Percentiles rank a stretch among this genome's conserved stretches.
phyloP scores from a whole-genome alignment of 2,888 invertebrate genomes.

The Chalcis sispes region DNA sequence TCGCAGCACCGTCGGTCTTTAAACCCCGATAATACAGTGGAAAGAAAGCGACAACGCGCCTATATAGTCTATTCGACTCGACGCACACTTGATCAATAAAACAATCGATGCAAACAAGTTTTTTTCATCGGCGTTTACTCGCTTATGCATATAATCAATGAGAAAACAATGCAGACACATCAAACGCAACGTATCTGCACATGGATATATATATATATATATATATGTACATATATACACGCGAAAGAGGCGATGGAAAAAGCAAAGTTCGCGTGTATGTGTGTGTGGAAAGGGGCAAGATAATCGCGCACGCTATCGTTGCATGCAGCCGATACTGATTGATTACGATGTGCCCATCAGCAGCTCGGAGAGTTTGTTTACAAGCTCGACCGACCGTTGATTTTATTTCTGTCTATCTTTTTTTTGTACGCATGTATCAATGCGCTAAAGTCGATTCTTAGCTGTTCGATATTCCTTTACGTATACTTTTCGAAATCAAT shows the following conservation, averaged over 20 bases:
- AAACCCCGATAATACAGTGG: too few relatives aligned
- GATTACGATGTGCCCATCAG: conserved; percentile 31
- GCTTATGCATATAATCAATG: conserved; percentile 14
- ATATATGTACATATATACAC: conserved; percentile 8
- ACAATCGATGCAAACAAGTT: conserved; percentile 49
- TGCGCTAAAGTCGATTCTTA: too few relatives aligned
- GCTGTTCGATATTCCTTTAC: too few relatives aligned
- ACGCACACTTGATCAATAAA: neutral
- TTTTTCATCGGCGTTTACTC: conserved; percentile 41
- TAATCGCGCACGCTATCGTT: conserved; percentile 42
- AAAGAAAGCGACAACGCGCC: neutral
- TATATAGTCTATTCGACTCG: neutral
- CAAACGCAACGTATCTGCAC: conserved; percentile 3
- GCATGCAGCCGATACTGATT: conserved; percentile 48
- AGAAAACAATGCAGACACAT: neutral
- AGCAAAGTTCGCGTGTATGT: too few relatives aligned
- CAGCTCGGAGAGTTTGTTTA: conserved; percentile 41
- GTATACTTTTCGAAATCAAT: too few relatives aligned
- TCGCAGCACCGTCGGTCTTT: conserved; percentile 21
- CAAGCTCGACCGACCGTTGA: too few relatives aligned
- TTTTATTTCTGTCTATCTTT: too few relatives aligned
- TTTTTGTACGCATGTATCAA: too few relatives aligned
- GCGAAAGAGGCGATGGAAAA: too few relatives aligned
- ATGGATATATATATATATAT: neutral
- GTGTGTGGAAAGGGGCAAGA: conserved; percentile 11